These are phyloP conservation scores for Parambassis ranga DNA, from an alignment of 2,797 vertebrate genomes.

Conservation along the genomic window DNA sequence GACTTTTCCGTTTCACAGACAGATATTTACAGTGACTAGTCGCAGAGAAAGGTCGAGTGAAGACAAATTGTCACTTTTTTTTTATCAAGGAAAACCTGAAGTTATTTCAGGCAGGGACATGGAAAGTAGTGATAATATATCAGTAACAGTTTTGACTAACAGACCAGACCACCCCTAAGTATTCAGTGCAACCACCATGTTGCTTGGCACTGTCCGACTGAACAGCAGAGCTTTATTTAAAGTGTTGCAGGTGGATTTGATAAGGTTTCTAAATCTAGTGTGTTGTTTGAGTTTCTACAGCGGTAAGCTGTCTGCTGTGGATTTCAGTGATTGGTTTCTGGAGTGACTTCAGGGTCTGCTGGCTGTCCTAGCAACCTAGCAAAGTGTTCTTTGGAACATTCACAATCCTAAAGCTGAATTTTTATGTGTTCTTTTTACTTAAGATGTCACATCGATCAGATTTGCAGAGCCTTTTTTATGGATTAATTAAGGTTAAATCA, in stretches of 20 bases:
- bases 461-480: too few species aligned
- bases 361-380: too few species aligned
- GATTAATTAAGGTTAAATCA: too few species aligned
- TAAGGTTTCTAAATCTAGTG: slow-evolving; percentile 49
- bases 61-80: neutral
- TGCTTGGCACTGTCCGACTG: neutral
- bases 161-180: slow-evolving; percentile 42
- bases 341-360: neutral
- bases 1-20: too few species aligned
- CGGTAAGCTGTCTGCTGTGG: slow-evolving; percentile 42
- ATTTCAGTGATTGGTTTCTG: slow-evolving; percentile 16
- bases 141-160: slow-evolving; percentile 30
- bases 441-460: too few species aligned
- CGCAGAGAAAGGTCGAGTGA: too few species aligned
- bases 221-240: slow-evolving; percentile 41
- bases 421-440: too few species aligned
- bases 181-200: slow-evolving; percentile 14
- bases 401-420: too few species aligned
- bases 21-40: too few species aligned
- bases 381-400: too few species aligned
- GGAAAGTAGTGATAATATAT: slow-evolving; percentile 34
- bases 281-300: slow-evolving; percentile 35
- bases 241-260: slow-evolving; percentile 45
- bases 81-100: slow-evolving; percentile 10
- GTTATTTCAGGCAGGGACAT: slow-evolving; percentile 8